Evolutionary conservation across 2,797 vertebrate genomes (phyloP).

Genomic region (Sylvia borin): DNA sequence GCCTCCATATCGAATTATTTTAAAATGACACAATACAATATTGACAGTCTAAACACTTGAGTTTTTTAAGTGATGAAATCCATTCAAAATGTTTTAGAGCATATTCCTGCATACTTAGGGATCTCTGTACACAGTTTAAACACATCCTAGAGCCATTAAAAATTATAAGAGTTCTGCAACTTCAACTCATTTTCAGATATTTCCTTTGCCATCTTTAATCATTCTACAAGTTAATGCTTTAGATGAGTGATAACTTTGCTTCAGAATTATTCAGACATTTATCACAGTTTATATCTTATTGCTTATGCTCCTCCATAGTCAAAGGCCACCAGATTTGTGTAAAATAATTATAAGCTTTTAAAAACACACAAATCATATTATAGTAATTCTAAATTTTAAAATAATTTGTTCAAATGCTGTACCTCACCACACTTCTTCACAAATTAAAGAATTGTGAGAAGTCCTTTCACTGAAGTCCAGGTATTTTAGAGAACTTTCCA

Average conservation of each 20-base stretch:
- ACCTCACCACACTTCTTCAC: neutral
- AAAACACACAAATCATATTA: neutral
- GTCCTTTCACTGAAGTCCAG: neutral
- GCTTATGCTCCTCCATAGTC: neutral
- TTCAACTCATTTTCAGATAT: neutral
- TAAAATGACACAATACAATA: neutral
- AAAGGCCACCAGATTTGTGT: neutral
- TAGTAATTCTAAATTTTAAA: neutral
- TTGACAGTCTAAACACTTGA: neutral
- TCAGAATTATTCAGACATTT: neutral
- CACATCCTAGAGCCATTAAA: neutral
- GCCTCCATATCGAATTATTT: neutral
- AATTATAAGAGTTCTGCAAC: neutral
- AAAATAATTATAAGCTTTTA: neutral
- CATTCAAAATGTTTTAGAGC: conserved; percentile 1
- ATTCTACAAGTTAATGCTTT: neutral
- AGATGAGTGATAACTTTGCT: neutral
- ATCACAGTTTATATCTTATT: neutral
- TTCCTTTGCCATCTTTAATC: conserved; percentile 1
- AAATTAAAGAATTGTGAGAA: neutral
- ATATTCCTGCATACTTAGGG: neutral
- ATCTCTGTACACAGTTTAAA: neutral
- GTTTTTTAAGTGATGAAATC: neutral
- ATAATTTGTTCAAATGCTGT: neutral
- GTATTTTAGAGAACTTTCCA: neutral